Conservation (phyloP, 2,888 invertebrate species). For the Ferdinandea cuprea region DNA sequence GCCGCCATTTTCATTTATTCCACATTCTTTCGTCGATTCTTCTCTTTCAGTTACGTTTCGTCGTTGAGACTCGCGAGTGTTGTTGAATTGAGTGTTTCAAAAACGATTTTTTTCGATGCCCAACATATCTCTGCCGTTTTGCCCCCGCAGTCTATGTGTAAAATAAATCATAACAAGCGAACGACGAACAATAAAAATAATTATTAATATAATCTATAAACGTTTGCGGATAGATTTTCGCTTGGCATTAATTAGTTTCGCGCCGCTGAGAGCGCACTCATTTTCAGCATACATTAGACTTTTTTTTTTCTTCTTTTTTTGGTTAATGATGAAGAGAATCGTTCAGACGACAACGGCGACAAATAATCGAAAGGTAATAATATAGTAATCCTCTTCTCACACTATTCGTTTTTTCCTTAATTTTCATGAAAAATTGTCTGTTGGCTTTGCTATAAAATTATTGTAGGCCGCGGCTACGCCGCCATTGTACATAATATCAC, state of each 20-base stretch:
- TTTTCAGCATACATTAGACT: conserved; percentile 60
- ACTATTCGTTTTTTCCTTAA: conserved; percentile 37
- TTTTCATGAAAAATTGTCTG: conserved; percentile 27
- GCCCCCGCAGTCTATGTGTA: conserved; percentile 54
- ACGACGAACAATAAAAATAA: conserved; percentile 28
- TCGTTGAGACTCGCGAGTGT: conserved; percentile 74
- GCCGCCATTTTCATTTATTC: conserved; percentile 73
- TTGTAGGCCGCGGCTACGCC: conserved; percentile 29
- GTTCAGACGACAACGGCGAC: conserved; percentile 65
- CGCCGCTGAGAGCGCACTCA: conserved; percentile 64
- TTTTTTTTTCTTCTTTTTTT: conserved; percentile 40
- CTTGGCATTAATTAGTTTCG: conserved; percentile 58
- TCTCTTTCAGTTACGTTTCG: conserved; percentile 75
- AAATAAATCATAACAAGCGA: conserved; percentile 49
- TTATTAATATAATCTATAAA: conserved; percentile 30
- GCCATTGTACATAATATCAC: conserved; percentile 65
- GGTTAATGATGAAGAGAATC: conserved; percentile 72
- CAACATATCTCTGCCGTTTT: conserved; percentile 62
- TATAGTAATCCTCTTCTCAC: conserved; percentile 59
- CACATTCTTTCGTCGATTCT: conserved; percentile 74
- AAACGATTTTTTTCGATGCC: conserved; percentile 58
- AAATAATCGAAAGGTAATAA: conserved; percentile 71
- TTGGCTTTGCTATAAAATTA: conserved; percentile 21
- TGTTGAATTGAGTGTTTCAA: conserved; percentile 62
- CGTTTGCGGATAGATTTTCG: conserved; percentile 34